Conservation (phyloP, 2,113 vertebrate genomes). For the Ptilonorhynchus violaceus region DNA sequence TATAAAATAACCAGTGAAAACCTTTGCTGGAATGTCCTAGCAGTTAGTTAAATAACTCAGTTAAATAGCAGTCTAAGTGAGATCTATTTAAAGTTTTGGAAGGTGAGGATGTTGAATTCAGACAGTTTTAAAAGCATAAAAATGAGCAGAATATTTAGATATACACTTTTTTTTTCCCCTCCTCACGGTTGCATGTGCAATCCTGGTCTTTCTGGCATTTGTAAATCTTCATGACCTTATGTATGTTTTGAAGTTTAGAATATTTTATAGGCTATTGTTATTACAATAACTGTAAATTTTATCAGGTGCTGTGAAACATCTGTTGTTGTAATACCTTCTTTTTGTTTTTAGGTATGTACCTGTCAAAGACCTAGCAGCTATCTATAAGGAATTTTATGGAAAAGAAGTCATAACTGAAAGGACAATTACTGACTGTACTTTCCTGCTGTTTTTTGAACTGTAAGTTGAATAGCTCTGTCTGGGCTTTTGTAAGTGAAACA, state of each 20-base stretch:
- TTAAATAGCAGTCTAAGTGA: not conserved
- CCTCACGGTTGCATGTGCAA: not conserved
- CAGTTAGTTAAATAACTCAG: not conserved
- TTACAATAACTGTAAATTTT: not conserved
- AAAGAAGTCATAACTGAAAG: slow-evolving; percentile 61
- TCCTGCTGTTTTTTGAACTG: slow-evolving; percentile 75
- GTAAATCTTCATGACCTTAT: not conserved
- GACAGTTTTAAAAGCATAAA: not conserved
- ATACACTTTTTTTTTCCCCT: not conserved
- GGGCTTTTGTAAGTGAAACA: not conserved
- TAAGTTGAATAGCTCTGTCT: slow-evolving; percentile 45
- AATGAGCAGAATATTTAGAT: not conserved
- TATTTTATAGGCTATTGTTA: not conserved
- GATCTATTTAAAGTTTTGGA: not conserved
- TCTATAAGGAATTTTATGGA: slow-evolving; percentile 74
- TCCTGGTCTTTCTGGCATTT: not conserved
- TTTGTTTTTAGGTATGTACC: slow-evolving; percentile 74
- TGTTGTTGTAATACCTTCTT: not conserved
- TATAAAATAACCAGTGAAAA: not conserved
- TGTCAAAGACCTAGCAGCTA: slow-evolving; percentile 72
- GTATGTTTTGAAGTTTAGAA: not conserved
- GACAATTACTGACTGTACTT: slow-evolving; percentile 70
- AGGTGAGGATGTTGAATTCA: not conserved
- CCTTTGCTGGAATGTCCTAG: not conserved
- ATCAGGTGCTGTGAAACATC: not conserved